Base-by-base conservation (phyloP, 2,888 invertebrate genomes). In the Pachydiplax longipennis region DNA sequence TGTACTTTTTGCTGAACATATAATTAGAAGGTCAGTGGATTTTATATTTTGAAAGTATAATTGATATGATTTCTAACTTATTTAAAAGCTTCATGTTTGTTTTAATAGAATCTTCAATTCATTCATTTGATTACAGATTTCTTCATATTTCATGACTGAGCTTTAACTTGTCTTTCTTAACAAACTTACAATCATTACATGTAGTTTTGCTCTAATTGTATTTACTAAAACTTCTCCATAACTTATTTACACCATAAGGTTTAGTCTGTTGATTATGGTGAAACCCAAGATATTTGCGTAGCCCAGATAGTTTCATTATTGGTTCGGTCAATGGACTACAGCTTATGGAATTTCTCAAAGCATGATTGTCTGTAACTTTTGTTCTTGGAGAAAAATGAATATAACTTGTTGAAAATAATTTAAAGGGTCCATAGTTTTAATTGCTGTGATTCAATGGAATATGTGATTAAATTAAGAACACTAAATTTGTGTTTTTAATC, bases 11-110 rank as follows among this genome's bases (percentile, higher is more conserved):
- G 87, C 87, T 61, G 87, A 58, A 37, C 87, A 37, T 61, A 87
- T 65, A 37, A 18, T 87, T 87, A 87, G 87, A 87, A 87, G 87
- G 87, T 87, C 87, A 87, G 87, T 87, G 87, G 87, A 87, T 87
- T 87, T 87, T 61, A 87, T 87, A 73, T 73, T 73, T 73, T 73
- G 73, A 73, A 73, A 31, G 73, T 73, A 73, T 73, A 31, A 73
- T 12, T 73, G 73, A 73, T 31, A 31, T 31, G 31, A 25, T 73
- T 12, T 73, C 31, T 73, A 73, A 73, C 25, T 73, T 31, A 22
- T 13, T 25, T 31, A 31, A 73, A 12, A 31, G 31, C 13, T 25
- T 73, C 31, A 73, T 73, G n/a, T 25, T 73, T 65, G 8, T 65
- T 22, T 31, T 31, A 25, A 73, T 73, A 31, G 31, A 73, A 73